Evolutionary conservation across 2,113 vertebrate genomes (phyloP).

Genomic region (Carettochelys insculpta): DNA sequence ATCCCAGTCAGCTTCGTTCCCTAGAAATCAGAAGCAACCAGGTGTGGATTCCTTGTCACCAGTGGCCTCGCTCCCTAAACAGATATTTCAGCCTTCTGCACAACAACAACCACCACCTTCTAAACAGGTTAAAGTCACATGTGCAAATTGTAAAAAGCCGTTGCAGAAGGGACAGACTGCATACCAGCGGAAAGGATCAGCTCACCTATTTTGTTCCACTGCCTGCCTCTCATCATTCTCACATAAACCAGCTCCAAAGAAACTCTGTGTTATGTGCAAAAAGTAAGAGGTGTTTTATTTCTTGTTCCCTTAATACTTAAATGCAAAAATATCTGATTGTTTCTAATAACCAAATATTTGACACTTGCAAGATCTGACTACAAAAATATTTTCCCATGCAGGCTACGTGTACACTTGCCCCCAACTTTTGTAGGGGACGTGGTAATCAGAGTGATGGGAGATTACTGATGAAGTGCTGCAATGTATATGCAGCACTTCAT

Average conservation of each 20-base stretch:
- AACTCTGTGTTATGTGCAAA: slow-evolving; percentile 99
- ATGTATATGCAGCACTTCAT: too few species aligned
- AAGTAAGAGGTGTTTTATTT: slow-evolving; percentile 83
- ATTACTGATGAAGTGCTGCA: too few species aligned
- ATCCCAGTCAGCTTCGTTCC: slow-evolving; percentile 96
- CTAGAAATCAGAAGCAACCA: slow-evolving; percentile 95
- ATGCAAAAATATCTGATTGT: background rate
- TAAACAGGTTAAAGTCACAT: slow-evolving; percentile 96
- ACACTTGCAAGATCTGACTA: background rate
- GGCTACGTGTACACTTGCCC: too few species aligned
- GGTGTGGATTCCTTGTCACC: slow-evolving; percentile 92
- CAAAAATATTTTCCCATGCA: background rate
- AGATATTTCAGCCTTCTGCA: slow-evolving; percentile 87
- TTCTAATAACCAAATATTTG: background rate
- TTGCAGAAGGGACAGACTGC: slow-evolving; percentile 97
- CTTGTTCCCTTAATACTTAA: background rate
- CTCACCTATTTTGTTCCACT: slow-evolving; percentile 97
- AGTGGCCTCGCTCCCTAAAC: slow-evolving; percentile 92
- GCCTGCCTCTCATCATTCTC: slow-evolving; percentile 96
- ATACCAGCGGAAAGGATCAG: slow-evolving; percentile 97
- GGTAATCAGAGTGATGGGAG: too few species aligned
- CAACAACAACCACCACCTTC: slow-evolving; percentile 87
- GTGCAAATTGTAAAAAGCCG: slow-evolving; percentile 97
- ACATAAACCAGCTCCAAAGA: slow-evolving; percentile 97
- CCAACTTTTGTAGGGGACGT: too few species aligned